These are phyloP conservation scores for Mormyrus proboscirostris DNA, from an alignment of 2,797 vertebrate genomes.

Conservation along the genomic window DNA sequence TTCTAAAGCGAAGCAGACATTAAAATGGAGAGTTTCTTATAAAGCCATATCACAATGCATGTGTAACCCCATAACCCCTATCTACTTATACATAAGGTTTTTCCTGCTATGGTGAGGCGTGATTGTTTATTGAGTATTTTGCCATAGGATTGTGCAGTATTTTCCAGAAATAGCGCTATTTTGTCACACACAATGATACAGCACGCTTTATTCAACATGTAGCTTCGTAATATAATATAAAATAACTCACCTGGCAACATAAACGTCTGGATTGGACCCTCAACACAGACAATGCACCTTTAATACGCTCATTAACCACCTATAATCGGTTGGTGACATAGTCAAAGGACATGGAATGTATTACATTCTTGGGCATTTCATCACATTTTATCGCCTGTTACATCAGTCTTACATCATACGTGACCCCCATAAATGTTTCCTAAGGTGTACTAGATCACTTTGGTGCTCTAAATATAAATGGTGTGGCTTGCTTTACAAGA, in stretches of 20 bases:
- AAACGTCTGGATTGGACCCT: neutral
- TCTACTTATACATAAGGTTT: neutral
- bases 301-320: neutral
- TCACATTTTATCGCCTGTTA: conserved; percentile 4
- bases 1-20: neutral
- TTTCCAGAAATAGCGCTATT: neutral
- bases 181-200: neutral
- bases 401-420: conserved; percentile 4
- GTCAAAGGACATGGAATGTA: neutral
- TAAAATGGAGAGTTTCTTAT: neutral
- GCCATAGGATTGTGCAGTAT: neutral
- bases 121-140: neutral
- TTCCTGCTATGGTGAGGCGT: neutral
- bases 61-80: neutral
- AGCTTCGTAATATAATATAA: neutral
- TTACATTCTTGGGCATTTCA: neutral
- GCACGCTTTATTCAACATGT: neutral
- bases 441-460: neutral
- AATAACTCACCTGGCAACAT: neutral
- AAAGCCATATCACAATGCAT: neutral
- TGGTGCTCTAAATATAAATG: neutral
- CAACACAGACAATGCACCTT: neutral
- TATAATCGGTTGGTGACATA: neutral
- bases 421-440: conserved; percentile 5
- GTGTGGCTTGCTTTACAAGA: neutral